Conservation (phyloP, 2,888 invertebrate species). For the Choreutis nemorana region DNA sequence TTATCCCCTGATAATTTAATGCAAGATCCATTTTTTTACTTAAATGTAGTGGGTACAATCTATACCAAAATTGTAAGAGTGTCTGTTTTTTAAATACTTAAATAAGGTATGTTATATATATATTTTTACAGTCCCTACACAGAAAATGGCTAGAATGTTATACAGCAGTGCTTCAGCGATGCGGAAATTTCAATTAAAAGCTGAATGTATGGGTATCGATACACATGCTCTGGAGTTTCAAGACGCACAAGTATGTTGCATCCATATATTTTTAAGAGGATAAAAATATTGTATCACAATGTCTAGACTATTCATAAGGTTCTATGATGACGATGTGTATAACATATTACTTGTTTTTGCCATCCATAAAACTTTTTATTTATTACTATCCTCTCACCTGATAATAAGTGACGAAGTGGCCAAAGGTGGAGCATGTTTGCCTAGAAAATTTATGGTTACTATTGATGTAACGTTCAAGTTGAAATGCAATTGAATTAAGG, state of each 20-base stretch:
- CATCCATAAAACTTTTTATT: too few species aligned
- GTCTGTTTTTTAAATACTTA: background rate
- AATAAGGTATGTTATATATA: background rate
- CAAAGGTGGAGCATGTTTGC: too few species aligned
- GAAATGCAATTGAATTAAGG: too few species aligned
- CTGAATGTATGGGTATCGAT: conserved; percentile 90
- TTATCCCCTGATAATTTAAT: background rate
- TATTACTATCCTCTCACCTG: too few species aligned
- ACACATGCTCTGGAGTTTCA: conserved; percentile 82
- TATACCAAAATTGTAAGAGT: background rate
- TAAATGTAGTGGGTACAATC: too few species aligned
- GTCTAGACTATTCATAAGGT: too few species aligned
- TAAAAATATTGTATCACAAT: background rate
- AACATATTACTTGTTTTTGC: too few species aligned
- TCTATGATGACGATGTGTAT: too few species aligned
- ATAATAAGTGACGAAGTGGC: too few species aligned
- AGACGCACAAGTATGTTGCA: conserved; percentile 72
- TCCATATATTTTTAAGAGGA: background rate
- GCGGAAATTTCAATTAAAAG: conserved; percentile 81
- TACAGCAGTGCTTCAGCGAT: conserved; percentile 92
- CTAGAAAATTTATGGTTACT: too few species aligned
- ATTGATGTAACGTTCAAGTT: too few species aligned
- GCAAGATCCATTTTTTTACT: background rate
- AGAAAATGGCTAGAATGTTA: conserved; percentile 91
- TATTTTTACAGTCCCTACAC: conserved; percentile 79